Evolutionary conservation across 2,113 vertebrate genomes (phyloP).

Genomic region (Arenaria interpres): DNA sequence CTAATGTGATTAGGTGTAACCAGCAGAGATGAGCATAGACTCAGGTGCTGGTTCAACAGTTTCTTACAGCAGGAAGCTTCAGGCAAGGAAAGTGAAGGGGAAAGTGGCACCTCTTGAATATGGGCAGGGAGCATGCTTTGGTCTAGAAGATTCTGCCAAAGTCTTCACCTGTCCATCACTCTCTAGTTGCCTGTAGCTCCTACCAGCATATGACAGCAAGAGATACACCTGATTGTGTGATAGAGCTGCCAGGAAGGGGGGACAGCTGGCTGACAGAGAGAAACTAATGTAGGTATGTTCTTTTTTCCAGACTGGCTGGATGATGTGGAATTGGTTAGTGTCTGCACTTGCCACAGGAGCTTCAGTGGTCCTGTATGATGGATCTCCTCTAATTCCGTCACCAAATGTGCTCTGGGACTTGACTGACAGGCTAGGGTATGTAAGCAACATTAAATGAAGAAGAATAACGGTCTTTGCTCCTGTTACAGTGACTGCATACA

Average conservation of each 20-base stretch:
- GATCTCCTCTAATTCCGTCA: slow-evolving; percentile 91
- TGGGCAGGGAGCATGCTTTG: not conserved
- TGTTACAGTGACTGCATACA: not conserved
- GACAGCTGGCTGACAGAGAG: not conserved
- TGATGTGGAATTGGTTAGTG: slow-evolving; percentile 99
- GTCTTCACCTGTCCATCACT: not conserved
- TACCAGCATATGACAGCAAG: not conserved
- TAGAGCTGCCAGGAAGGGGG: not conserved
- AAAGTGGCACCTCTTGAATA: not conserved
- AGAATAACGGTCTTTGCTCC: not conserved
- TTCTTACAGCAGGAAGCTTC: not conserved
- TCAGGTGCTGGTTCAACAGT: not conserved
- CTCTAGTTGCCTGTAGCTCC: not conserved
- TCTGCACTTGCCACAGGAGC: slow-evolving; percentile 88
- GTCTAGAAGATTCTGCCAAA: not conserved
- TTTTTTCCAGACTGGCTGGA: slow-evolving; percentile 89
- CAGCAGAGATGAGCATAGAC: not conserved
- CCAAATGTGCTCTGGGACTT: slow-evolving; percentile 92
- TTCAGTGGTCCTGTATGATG: slow-evolving; percentile 92
- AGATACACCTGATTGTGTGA: not conserved
- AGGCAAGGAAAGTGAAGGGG: not conserved
- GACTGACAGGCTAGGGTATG: slow-evolving; percentile 92
- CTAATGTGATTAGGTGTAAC: accelerated
- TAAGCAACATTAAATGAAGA: not conserved
- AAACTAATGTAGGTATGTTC: not conserved